Evolutionary conservation across 2,797 vertebrate genomes (phyloP), one percentile per base, ranked within the genome.

Genomic region (Hydrocynus forskahlii): DNA sequence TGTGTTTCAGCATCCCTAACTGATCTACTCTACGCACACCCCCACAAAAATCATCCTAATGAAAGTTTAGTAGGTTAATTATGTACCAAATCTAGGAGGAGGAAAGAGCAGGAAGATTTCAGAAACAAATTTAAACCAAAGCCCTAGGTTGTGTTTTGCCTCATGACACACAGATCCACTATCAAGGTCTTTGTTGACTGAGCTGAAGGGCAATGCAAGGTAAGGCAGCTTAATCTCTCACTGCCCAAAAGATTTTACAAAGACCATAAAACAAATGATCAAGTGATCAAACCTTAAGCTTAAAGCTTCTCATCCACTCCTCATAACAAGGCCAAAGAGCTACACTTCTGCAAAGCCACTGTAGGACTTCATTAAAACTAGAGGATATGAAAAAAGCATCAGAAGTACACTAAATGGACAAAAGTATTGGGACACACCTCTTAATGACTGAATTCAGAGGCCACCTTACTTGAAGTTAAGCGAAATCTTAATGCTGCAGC

Each of bases 91-190:
- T 13, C 2, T 52, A 52, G 29, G 29, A 29, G 29, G 3, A 66
- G 0, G 17, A 66, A 9, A 66, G 8, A 5, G 29, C 14, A 23
- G n/a, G 40, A 66, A 38, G 29, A 29, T 29, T 29, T 29, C 13
- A 38, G 4, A 66, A 19, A 17, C 23, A 2, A 35, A 3, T 16
- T 50, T 13, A 6, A 23, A 14, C 45, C 25, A 45, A 25, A 52
- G 6, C n/a, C 23, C 68, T 8, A 12, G 23, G 68, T 70, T 70
- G n/a, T 13, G n/a, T 21, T 71, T 79, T 79, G 9, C 67, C 66
- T 57, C 10, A 48, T 43, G 19, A 40, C 23, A 38, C 64, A 73
- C 59, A 79, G 17, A 35, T 45, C 25, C 43, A n/a, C 60, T 64
- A 55, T 72, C 68, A 71, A 40, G 9, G 4, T 17, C 16, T 54